Base-by-base conservation (phyloP, 2,888 invertebrate genomes). In the Sarcophaga caerulescens region DNA sequence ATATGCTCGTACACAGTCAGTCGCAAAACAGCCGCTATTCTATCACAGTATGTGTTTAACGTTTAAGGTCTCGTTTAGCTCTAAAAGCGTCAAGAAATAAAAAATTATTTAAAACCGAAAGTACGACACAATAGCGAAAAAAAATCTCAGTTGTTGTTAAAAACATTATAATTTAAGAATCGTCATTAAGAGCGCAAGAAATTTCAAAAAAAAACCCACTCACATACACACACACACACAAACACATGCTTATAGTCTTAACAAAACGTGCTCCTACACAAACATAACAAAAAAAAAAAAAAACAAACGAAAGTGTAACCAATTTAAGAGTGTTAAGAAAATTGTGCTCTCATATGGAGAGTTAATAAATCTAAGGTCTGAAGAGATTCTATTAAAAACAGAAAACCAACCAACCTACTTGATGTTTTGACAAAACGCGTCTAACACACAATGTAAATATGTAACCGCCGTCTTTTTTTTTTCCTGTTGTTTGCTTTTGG, bases 11-110 rank as follows among this genome's bases (percentile, higher is more conserved):
- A 14, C 5, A 52, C 12, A 52, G 4, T 14, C 52, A 52, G 52
- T 4, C 14, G 10, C 17, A 52, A 14, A 3, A 52, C 52, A 35
- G 35, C 35, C 35, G 35, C 35, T 35, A 35, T 8, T 35, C 35
- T 17, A 52, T 52, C 52, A 52, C 52, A 52, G 52, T 52, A 52
- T 68, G 81, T 84, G 70, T 79, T 74, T 65, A 71, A 65, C 68
- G 86, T 77, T 84, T 81, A 78, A 84, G 81, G 81, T 84, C 78
- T 81, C 84, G 70, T 84, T 84, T 71, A 81, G 78, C 81, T 86
- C 86, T 86, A 86, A 85, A 86, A 81, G 66, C 65, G 70, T 74
- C 79, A 84, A 79, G 60, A 75, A 59, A 74, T 69, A 76, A 70
- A 77, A 85, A 52, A 35, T 35, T 35, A 35, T 17, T 52, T 52